A percentile compares a stretch with the other conserved stretches of the same genome.
Conservation (phyloP, 2,113 vertebrate genomes). For the Triplophysa dalaica region DNA sequence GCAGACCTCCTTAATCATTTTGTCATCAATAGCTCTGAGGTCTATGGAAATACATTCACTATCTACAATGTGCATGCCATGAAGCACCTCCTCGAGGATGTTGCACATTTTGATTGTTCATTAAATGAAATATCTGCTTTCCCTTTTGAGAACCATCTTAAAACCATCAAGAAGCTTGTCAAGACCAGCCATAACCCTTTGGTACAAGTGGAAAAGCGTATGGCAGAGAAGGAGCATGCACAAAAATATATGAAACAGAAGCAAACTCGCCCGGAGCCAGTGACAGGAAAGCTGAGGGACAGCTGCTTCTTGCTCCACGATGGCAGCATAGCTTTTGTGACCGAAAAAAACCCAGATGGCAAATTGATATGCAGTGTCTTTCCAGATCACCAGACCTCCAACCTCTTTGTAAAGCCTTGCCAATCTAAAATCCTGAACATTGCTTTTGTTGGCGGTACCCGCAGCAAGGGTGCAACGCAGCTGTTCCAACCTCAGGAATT, state of each 20-base stretch:
- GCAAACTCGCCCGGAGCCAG: neutral
- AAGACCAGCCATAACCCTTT: conserved; percentile 38
- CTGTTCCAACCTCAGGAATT: neutral
- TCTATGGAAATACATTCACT: conserved; percentile 19
- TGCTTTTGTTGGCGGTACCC: neutral
- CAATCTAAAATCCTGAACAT: conserved; percentile 8
- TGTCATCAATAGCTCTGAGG: conserved; percentile 3
- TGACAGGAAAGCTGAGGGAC: conserved; percentile 7
- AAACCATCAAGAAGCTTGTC: conserved; percentile 35
- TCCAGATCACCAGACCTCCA: neutral
- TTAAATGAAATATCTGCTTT: conserved; percentile 36
- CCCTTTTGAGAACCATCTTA: conserved; percentile 45
- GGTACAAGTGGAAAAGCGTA: conserved; percentile 36
- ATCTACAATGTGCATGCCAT: conserved; percentile 39
- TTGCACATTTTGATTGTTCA: conserved; percentile 28
- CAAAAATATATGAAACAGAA: neutral
- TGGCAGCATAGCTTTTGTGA: neutral
- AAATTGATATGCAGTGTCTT: neutral
- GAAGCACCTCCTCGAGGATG: conserved; percentile 31
- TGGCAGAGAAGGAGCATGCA: conserved; percentile 11
- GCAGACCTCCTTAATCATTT: conserved; percentile 17
- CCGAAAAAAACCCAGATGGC: neutral
- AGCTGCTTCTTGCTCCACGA: conserved; percentile 10
- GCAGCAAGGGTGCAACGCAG: neutral
- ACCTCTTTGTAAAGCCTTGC: conserved; percentile 19